phyloP scores from a whole-genome alignment of 2,888 invertebrate species.

The Metallyticus violacea region DNA sequence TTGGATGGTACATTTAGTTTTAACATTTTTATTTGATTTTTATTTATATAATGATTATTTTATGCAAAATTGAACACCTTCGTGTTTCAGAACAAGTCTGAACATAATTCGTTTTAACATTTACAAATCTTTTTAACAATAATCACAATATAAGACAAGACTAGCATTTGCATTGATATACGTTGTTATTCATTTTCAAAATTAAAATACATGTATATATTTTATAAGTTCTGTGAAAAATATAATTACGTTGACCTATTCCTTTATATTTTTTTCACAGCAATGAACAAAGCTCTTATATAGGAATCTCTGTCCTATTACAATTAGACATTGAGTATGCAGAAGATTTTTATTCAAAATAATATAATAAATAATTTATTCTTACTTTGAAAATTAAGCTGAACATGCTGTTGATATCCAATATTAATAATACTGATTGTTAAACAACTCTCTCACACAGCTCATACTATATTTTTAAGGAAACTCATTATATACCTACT shows the following conservation, averaged over 20 bases:
- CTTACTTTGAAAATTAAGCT: too few relatives aligned
- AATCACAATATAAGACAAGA: not conserved
- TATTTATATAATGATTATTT: not conserved
- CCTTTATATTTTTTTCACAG: not conserved
- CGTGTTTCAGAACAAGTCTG: not conserved
- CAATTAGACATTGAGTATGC: too few relatives aligned
- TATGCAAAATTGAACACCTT: conserved; percentile 15
- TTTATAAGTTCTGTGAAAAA: not conserved
- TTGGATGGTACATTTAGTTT: conserved; percentile 4
- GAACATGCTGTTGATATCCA: too few relatives aligned
- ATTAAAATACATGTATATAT: not conserved
- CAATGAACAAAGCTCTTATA: conserved; percentile 2
- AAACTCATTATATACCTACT: too few relatives aligned
- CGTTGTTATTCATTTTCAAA: not conserved
- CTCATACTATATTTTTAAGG: too few relatives aligned
- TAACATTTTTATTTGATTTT: not conserved
- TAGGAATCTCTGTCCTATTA: not conserved
- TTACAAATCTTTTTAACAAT: not conserved
- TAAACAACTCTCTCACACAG: too few relatives aligned
- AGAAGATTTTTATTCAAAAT: too few relatives aligned
- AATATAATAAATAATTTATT: not conserved
- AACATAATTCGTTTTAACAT: not conserved
- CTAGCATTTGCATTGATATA: too few relatives aligned
- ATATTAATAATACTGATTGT: too few relatives aligned
- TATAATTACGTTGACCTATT: not conserved